phyloP scores from a whole-genome alignment of 2,797 vertebrate species.

The Manis pentadactyla region DNA sequence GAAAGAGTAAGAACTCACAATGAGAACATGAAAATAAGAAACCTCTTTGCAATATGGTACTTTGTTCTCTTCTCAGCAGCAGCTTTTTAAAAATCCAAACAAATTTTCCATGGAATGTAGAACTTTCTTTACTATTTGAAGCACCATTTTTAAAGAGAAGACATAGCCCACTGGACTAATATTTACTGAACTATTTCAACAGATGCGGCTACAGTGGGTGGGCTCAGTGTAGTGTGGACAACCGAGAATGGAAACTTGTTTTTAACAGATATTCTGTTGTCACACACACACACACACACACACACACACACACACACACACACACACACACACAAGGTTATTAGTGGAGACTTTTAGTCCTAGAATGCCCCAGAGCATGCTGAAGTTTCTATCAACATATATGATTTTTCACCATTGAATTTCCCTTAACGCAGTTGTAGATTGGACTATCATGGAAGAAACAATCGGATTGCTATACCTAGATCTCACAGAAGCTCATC shows the following conservation, averaged over 20 bases:
- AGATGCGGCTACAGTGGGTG: neutral
- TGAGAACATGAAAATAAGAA: neutral
- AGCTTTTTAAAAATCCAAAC: neutral
- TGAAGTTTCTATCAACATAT: neutral
- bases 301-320: too few species aligned
- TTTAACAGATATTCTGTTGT: neutral
- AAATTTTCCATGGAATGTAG: neutral
- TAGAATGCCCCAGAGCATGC: neutral
- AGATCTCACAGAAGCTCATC: neutral
- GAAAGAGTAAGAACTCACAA: neutral
- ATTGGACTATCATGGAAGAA: neutral
- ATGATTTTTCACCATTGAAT: neutral
- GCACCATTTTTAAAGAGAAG: neutral
- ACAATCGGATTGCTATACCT: neutral
- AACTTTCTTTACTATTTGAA: neutral
- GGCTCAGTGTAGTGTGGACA: neutral
- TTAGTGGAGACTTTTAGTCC: neutral
- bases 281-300: neutral
- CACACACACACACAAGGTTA: neutral
- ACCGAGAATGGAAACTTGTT: neutral
- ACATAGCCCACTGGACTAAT: neutral
- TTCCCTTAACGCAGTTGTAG: neutral
- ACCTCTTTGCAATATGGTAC: neutral
- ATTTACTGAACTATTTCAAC: neutral
- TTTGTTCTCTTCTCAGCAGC: neutral